Evolutionary conservation across 2,113 vertebrate species (phyloP), one percentile per base, ranked within the genome.

Genomic region (Formicarius rufipectus): DNA sequence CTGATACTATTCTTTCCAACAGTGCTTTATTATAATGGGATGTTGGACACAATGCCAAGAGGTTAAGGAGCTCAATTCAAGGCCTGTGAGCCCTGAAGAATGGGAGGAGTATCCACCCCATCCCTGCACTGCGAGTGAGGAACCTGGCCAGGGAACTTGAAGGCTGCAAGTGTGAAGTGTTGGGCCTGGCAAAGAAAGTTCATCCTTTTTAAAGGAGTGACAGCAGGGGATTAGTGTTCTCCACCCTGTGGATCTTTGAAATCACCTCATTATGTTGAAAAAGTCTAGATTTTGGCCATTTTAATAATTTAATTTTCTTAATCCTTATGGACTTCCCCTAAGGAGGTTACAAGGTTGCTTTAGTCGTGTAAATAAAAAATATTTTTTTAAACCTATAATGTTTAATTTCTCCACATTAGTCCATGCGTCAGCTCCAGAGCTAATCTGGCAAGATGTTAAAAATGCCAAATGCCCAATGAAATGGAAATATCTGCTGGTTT

Each of bases 121-220:
- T 0, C 2, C 4, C 42, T 10, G 33, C 49, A 1, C 49, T 8
- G 39, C 0, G 0, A 23, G 40, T 18, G 2, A 2, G 22, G 58
- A 23, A 2, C 7, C 33, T 3, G 1, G 22, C 18, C 52, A 19
- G 7, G 33, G 64, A 45, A 6, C 13, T 7, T 27, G 2, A 1
- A 10, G 44, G 62, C 42, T 0, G 0, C 2, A 3, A n/a, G 40
- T 5, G 33, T 6, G 58, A 37, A 4, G 42, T 1, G 18, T 5
- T 20, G 12, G 28, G n/a, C 11, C 55, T 31, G 4, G 4, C 33
- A 30, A 52, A n/a, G 71, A 24, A 33, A 18, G 60, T 1, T 9
- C 47, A 35, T 27, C 44, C 62, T 39, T 42, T 15, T 4, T 5
- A 2, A 50, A 50, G 42, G 33, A 40, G 2, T 3, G 27, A 2